Base-by-base conservation (phyloP, 2,888 invertebrate genomes). In the Watsonalla cultraria region DNA sequence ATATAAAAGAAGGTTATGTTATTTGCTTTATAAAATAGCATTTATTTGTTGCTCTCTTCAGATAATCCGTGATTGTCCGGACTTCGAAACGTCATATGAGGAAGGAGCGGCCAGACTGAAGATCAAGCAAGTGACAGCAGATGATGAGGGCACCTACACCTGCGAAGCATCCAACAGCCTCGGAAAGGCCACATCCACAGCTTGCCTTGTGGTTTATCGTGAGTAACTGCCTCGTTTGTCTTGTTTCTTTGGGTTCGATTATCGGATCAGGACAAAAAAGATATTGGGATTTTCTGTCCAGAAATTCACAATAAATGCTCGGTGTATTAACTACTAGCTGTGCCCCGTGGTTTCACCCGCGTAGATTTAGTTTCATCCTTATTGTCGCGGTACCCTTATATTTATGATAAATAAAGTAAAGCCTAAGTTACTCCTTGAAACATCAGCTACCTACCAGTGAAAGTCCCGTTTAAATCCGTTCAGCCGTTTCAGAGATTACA, bases 91-190 rank as follows among this genome's bases (percentile, higher is more conserved):
- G 55, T 92, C 93, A 6, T 94, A 93, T 67, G 94, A 96, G 52
- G 94, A 94, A 0, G 93, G 93, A 50, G 92, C 92, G 0, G 96
- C 95, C 0, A 93, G 93, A 14, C 86, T 97, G 54, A 92, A 91
- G 63, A 95, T 97, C 71, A 92, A 92, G 11, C 94, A 95, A 56
- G 94, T 97, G 45, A 95, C 95, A 59, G 95, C 96, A 0, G 97
- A 97, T 72, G 97, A 98, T 74, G 97, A 97, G 80, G 98, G 97
- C 54, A 96, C 96, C 66, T 98, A 97, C 81, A 94, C 94, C 0
- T 97, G 97, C 73, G 93, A 96, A 47, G 97, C 96, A 0, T 93
- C 93, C 74, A 98, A 97, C 78, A 93, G 94, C 61, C 92, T 97
- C 53, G 98, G 98, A 51, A 94, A 94, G 79, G 94, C 94, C 37